Evolutionary conservation across 2,113 vertebrate species (phyloP).

Genomic region (Perognathus longimembris): DNA sequence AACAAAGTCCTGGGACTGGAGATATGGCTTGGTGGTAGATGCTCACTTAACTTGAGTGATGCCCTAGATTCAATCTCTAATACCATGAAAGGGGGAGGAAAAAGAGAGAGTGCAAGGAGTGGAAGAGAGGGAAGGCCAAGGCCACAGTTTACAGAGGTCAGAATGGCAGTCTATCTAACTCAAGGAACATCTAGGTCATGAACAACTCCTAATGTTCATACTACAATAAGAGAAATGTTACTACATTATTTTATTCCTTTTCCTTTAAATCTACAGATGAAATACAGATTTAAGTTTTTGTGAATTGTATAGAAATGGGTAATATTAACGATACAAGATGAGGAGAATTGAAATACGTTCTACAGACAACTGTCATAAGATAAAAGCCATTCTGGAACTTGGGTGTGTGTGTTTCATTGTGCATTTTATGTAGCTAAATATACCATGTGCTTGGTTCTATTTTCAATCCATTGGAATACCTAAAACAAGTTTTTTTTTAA

Average conservation of each 20-base stretch:
- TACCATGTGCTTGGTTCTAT: not conserved
- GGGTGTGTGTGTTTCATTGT: not conserved
- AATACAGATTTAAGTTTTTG: not conserved
- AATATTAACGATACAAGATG: not conserved
- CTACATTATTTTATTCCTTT: not conserved
- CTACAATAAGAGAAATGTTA: not conserved
- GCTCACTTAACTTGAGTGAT: no score
- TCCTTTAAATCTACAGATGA: not conserved
- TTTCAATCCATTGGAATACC: not conserved
- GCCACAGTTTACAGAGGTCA: not conserved
- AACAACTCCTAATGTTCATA: not conserved
- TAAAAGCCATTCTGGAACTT: conserved; percentile 12
- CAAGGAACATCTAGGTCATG: not conserved
- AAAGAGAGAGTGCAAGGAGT: no score
- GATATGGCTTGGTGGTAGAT: no score
- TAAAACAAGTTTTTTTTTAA: conserved; percentile 6
- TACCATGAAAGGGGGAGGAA: no score
- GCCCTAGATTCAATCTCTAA: no score
- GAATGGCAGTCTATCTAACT: not conserved
- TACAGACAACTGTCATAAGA: not conserved
- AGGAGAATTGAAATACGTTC: conserved; percentile 22
- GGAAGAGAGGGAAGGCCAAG: not conserved
- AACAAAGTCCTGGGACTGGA: not conserved
- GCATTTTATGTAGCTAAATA: not conserved
- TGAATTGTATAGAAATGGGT: not conserved